Conservation (phyloP, 2,113 vertebrate species). For the Motacilla alba region DNA sequence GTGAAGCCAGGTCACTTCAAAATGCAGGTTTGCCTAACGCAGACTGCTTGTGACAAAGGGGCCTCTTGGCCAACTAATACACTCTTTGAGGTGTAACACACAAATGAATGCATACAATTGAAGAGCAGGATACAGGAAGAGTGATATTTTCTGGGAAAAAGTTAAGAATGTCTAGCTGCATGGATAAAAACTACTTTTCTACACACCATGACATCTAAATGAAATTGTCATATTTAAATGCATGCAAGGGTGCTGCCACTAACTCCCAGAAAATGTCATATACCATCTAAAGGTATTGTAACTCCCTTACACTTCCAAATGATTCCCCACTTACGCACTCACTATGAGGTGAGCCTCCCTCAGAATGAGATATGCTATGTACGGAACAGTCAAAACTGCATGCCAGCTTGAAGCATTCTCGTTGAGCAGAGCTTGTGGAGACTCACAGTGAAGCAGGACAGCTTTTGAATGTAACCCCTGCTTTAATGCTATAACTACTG, state of each 20-base stretch:
- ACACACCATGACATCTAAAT: not conserved
- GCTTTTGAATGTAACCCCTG: not conserved
- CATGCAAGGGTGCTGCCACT: not conserved
- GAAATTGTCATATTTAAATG: not conserved
- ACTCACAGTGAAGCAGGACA: not conserved
- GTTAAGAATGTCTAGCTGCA: not conserved
- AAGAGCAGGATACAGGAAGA: not conserved
- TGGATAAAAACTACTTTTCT: not conserved
- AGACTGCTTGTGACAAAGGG: not conserved
- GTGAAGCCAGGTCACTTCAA: not conserved
- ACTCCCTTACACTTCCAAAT: not conserved
- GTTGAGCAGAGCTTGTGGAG: not conserved
- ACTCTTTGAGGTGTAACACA: not conserved
- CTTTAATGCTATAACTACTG: not conserved
- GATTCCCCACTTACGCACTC: not conserved
- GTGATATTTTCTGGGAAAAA: not conserved
- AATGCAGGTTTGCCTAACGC: not conserved
- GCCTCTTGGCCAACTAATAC: not conserved
- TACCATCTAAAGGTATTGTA: not conserved
- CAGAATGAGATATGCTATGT: not conserved
- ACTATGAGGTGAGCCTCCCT: not conserved
- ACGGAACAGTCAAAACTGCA: not conserved
- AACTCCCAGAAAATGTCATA: not conserved
- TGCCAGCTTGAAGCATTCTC: not conserved
- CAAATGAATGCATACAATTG: not conserved